Evolutionary conservation across 2,113 vertebrate species (phyloP).

Genomic region (Sturnus vulgaris): DNA sequence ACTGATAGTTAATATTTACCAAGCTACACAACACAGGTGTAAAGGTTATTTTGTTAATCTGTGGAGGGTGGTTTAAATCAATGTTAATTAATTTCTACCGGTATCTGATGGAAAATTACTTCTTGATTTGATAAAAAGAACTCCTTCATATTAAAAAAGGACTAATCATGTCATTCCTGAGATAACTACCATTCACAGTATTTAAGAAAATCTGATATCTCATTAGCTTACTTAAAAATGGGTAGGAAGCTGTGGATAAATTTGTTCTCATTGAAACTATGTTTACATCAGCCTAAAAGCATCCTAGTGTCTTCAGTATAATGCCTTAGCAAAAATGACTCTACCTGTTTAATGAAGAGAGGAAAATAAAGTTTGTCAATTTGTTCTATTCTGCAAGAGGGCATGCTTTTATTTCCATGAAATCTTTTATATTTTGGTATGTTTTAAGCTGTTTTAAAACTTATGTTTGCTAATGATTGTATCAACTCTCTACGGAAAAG

Average conservation of each 20-base stretch:
- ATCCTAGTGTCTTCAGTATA: neutral
- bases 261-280: neutral
- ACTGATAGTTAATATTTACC: neutral
- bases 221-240: neutral
- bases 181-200: neutral
- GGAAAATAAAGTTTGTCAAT: neutral
- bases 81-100: neutral
- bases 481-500: slow-evolving; percentile 1
- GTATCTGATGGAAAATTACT: neutral
- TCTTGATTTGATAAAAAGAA: neutral
- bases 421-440: neutral
- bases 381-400: neutral
- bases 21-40: neutral
- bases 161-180: neutral
- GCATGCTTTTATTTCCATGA: neutral
- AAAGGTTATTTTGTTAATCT: neutral
- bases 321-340: neutral
- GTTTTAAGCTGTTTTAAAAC: neutral
- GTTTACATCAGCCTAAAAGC: neutral
- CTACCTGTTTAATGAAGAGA: neutral
- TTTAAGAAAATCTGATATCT: neutral
- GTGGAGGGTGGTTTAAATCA: neutral
- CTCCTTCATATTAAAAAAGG: neutral
- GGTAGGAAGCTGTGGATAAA: neutral
- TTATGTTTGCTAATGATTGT: neutral